Percentiles rank a stretch among this genome's conserved stretches.
Evolutionary conservation across 1,140 invertebrate species (phyloP).

Genomic region (Medauroidea extradentata): DNA sequence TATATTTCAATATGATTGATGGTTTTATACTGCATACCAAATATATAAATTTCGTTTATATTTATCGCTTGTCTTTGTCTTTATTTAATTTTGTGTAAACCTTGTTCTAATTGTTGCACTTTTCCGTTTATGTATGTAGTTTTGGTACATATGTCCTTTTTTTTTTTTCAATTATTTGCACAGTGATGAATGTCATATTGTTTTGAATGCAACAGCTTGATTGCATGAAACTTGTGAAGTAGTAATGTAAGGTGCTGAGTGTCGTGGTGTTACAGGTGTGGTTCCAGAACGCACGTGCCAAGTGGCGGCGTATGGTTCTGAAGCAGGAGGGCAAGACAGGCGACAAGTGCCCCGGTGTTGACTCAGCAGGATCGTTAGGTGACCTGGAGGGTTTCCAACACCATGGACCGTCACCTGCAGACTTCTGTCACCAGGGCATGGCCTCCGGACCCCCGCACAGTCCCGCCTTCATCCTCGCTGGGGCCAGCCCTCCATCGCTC

Average conservation of each 20-base stretch:
- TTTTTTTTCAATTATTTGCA: background rate
- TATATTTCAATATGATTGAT: no score
- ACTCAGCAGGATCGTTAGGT: slow-evolving; percentile 23
- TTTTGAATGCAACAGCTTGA: background rate
- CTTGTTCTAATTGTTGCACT: no score
- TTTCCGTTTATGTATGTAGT: no score
- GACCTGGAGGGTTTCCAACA: slow-evolving; percentile 5
- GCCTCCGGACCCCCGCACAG: background rate
- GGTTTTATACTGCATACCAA: no score
- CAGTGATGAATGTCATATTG: background rate
- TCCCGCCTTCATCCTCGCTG: slow-evolving; percentile 8
- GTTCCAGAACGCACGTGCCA: slow-evolving; percentile 97
- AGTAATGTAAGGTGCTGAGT: background rate
- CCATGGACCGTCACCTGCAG: background rate
- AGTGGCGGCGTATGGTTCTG: slow-evolving; percentile 86
- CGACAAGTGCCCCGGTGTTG: slow-evolving; percentile 4
- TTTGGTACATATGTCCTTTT: no score
- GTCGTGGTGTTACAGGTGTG: slow-evolving; percentile 75
- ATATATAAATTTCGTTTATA: no score
- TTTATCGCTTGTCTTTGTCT: no score
- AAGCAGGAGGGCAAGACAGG: slow-evolving; percentile 59
- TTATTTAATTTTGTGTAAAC: no score
- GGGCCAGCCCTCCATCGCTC: background rate
- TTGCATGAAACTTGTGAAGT: background rate
- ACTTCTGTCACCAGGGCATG: no score